These are phyloP conservation scores for Cerastis leucographa DNA, from an alignment of 2,888 invertebrate species.

Conservation along the genomic window DNA sequence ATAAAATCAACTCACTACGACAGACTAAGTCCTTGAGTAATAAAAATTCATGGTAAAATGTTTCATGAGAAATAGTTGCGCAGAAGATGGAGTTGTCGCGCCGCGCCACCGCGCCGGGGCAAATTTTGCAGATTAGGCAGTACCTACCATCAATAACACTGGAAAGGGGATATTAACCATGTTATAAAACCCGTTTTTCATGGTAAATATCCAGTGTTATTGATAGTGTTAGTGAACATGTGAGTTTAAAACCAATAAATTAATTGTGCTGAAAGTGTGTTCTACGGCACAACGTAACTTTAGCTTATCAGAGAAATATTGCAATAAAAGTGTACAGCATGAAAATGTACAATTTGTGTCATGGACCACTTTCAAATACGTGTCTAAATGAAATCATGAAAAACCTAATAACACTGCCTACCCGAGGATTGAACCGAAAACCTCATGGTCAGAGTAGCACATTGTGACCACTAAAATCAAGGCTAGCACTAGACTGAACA, in stretches of 20 bases:
- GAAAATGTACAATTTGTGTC: neutral
- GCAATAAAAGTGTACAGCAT: neutral
- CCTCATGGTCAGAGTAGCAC: neutral
- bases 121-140: neutral
- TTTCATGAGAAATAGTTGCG: neutral
- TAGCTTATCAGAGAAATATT: neutral
- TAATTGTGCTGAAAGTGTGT: neutral
- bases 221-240: too few relatives aligned
- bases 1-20: too few relatives aligned
- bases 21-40: neutral
- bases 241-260: too few relatives aligned
- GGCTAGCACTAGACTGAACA: slow-evolving; percentile 6
- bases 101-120: neutral
- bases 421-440: neutral
- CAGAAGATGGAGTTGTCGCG: neutral
- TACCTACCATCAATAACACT: neutral
- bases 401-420: neutral
- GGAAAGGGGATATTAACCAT: too few relatives aligned
- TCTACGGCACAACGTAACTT: neutral
- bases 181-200: too few relatives aligned
- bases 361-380: neutral
- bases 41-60: neutral
- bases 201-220: too few relatives aligned
- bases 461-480: neutral
- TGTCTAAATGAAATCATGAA: neutral